Evolutionary conservation across 2,797 vertebrate genomes (phyloP), one percentile per base, ranked within the genome.

Genomic region (Molossus alvarezi): DNA sequence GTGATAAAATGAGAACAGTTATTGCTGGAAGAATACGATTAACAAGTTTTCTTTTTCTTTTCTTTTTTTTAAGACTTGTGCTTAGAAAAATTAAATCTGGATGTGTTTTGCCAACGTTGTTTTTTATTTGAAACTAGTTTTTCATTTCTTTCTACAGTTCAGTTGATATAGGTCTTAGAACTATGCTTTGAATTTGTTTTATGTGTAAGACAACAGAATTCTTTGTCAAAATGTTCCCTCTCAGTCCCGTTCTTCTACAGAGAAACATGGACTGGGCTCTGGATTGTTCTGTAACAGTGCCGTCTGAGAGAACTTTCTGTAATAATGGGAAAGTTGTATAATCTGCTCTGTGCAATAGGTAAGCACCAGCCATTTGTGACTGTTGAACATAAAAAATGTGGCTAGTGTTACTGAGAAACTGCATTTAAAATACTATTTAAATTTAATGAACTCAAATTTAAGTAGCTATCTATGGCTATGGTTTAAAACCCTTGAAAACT

Each of bases 121-220:
- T 98, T 97, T 95, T 94, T 82, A 89, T 96, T 80, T 67, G 92
- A 96, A 60, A 5, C 60, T 95, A 80, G 3, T 4, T 95, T 84
- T 95, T 87, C 15, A 17, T 6, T 62, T 85, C 82, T 95, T 94
- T 82, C 72, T 20, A 96, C 57, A 27, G 7, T 71, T 55, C 58
- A 88, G 23, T 97, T 96, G 91, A 65, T 20, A 15, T 1, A 92
- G 33, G n/a, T 75, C 9, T 94, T 85, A 92, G 79, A 95, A 75
- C 64, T 15, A 21, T 95, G 64, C 27, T 97, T 97, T 97, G 72
- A 94, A 80, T 97, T 96, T 90, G 29, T 37, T 96, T 97, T 82
- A 37, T 93, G 57, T 64, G 87, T 69, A 91, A 21, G 3, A 41
- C 75, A 69, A 92, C 55, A 93, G 65, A 92, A 25, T 55, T 45